Conservation (phyloP, 2,113 vertebrate genomes). For the Heterochromis multidens region DNA sequence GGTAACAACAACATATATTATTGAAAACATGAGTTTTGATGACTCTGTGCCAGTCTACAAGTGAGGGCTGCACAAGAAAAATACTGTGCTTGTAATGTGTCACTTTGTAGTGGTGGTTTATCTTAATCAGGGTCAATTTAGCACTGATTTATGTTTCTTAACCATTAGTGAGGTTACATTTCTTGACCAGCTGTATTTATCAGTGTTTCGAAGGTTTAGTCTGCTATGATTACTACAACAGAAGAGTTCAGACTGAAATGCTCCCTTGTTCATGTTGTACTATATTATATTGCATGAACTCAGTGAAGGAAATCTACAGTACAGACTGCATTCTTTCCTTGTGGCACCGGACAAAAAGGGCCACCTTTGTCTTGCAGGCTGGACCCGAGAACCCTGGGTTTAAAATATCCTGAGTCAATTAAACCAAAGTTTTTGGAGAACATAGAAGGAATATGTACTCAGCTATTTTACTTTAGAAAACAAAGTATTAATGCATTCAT, state of each 20-base stretch:
- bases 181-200: not conserved
- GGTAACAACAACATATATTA: not conserved
- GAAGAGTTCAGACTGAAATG: not conserved
- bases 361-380: not conserved
- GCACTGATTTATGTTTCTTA: not conserved
- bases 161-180: not conserved
- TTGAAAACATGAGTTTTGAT: not conserved
- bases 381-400: not conserved
- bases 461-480: not conserved
- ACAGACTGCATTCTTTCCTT: not conserved
- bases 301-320: not conserved
- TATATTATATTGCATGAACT: not conserved
- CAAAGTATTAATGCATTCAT: not conserved
- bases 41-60: rapidly evolving
- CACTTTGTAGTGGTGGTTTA: not conserved
- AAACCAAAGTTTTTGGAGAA: rapidly evolving
- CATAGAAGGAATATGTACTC: not conserved
- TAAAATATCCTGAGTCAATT: not conserved
- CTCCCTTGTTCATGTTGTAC: not conserved
- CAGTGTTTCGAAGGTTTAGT: not conserved
- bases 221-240: not conserved
- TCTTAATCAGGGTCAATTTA: not conserved
- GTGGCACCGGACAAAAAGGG: not conserved
- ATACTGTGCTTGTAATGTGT: not conserved
- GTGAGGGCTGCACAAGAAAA: rapidly evolving